phyloP scores from a whole-genome alignment of 2,888 invertebrate species.

The Cecidostiba fungosa region DNA sequence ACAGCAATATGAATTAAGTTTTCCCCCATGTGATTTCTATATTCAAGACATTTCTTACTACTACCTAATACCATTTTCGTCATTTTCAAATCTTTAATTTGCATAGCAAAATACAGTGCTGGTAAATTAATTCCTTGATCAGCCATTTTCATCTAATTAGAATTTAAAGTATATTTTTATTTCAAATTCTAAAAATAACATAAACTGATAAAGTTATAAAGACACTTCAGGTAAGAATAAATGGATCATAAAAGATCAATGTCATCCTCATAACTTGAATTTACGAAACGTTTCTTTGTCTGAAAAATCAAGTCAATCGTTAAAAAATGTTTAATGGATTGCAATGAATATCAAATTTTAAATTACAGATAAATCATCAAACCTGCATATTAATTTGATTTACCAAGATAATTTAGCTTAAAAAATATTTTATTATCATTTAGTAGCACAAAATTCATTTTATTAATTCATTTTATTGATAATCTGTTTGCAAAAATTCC shows the following conservation, averaged over 20 bases:
- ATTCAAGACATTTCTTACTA: conserved; percentile 3
- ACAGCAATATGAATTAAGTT: conserved; percentile 45
- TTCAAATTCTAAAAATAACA: background rate
- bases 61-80: conserved; percentile 29
- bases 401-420: no score
- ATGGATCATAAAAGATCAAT: conserved; percentile 11
- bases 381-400: no score
- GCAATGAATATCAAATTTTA: background rate
- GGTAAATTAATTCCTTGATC: conserved; percentile 5
- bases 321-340: background rate
- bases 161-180: background rate
- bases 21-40: conserved; percentile 40
- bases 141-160: conserved; percentile 23
- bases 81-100: conserved; percentile 8
- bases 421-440: no score
- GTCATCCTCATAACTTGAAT: background rate
- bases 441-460: no score
- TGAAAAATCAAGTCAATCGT: conserved; percentile 12
- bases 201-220: background rate
- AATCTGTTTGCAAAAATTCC: no score
- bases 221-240: background rate
- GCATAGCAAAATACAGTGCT: background rate
- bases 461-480: no score
- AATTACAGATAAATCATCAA: background rate
- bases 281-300: background rate